Percentiles rank a stretch among this genome's conserved stretches.
phyloP scores from a whole-genome alignment of 2,113 vertebrate species.

The Apaloderma vittatum region DNA sequence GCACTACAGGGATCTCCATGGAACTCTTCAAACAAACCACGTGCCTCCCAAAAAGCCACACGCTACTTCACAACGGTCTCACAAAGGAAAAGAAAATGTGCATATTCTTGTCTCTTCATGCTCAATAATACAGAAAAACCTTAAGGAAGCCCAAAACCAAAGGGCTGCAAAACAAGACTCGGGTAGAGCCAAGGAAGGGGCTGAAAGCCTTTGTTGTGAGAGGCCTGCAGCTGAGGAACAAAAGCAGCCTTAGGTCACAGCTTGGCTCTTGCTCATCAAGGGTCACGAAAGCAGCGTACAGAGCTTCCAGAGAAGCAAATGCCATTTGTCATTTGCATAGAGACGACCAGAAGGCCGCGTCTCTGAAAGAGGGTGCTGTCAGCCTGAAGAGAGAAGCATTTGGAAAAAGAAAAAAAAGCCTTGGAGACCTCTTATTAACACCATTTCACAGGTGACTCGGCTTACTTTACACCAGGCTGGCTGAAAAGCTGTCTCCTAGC shows the following conservation, averaged over 20 bases:
- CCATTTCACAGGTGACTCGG: neutral
- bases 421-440: neutral
- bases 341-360: rapidly evolving
- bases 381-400: neutral
- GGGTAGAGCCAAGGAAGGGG: neutral
- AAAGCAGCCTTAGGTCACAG: slow-evolving; percentile 3
- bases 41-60: neutral
- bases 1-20: neutral
- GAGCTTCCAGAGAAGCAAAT: neutral
- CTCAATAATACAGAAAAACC: neutral
- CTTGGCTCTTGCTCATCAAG: neutral
- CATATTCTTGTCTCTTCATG: neutral
- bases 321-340: neutral
- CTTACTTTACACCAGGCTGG: neutral
- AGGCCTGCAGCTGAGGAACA: neutral
- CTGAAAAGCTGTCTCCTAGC: slow-evolving; percentile 15
- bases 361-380: neutral
- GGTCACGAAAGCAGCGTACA: neutral
- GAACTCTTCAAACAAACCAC: neutral
- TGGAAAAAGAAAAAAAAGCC: neutral
- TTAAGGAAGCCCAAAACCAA: neutral
- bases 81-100: neutral
- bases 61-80: neutral
- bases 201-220: neutral
- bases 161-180: neutral